A percentile compares a stretch with the other conserved stretches of the same genome.
Evolutionary conservation across 2,797 vertebrate species (phyloP).

Genomic region (Channallabes apus): DNA sequence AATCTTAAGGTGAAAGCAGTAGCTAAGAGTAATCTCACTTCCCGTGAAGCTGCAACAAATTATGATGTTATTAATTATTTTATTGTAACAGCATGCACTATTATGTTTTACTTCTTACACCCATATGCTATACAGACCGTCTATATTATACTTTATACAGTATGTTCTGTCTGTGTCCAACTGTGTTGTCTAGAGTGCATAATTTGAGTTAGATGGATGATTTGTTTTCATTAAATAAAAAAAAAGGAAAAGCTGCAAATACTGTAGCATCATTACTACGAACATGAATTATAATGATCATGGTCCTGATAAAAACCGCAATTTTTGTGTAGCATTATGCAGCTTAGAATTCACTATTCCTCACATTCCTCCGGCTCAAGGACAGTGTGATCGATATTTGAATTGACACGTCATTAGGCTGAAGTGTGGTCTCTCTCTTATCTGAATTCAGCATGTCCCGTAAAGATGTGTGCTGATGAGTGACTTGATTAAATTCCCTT

Average conservation of each 20-base stretch:
- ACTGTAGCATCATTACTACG: neutral
- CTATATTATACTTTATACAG: neutral
- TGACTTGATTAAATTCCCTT: constrained; percentile 49
- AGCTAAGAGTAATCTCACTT: neutral
- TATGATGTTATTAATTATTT: neutral
- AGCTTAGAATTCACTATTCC: constrained; percentile 1
- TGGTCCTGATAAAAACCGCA: neutral
- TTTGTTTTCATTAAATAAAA: neutral
- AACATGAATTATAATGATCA: neutral
- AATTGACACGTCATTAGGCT: constrained; percentile 36
- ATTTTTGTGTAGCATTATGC: neutral
- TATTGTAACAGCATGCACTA: neutral
- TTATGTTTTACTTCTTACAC: neutral
- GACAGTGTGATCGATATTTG: constrained; percentile 46
- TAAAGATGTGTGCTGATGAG: constrained; percentile 47
- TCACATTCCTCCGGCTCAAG: constrained; percentile 23
- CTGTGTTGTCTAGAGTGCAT: neutral
- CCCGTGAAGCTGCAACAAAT: neutral
- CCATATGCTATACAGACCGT: neutral
- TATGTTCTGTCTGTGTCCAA: neutral
- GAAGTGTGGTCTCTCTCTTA: constrained; percentile 50
- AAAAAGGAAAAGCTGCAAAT: too few species aligned
- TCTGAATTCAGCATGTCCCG: constrained; percentile 42
- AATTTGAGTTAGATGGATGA: neutral
- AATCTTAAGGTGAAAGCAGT: too few species aligned